A percentile compares a stretch with the other conserved stretches of the same genome.
These are phyloP conservation scores for Proterorhinus semilunaris DNA, from an alignment of 2,113 vertebrate species.

Conservation along the genomic window DNA sequence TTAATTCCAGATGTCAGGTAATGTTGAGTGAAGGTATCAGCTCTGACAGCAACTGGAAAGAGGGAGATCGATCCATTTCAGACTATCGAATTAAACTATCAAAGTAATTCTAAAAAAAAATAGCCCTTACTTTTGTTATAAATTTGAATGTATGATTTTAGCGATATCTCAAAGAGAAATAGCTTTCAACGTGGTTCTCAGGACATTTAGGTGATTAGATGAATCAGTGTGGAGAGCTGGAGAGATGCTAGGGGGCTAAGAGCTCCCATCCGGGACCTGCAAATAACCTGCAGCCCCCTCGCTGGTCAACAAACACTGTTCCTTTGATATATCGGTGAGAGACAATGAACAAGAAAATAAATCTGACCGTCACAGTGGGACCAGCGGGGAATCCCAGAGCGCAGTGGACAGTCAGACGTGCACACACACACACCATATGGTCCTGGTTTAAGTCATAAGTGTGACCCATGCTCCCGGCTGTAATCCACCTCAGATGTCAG, in stretches of 20 bases:
- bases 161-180: conserved; percentile 7
- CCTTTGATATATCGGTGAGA: conserved; percentile 79
- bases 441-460: conserved; percentile 79
- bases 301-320: conserved; percentile 76
- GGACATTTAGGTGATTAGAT: conserved; percentile 17
- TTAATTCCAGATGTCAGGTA: conserved; percentile 14
- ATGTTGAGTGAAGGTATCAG: conserved; percentile 4
- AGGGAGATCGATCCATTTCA: background rate
- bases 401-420: conserved; percentile 45
- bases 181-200: conserved; percentile 33
- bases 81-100: background rate
- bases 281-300: conserved; percentile 73
- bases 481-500: conserved; percentile 82
- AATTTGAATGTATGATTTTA: background rate
- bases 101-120: too few relatives aligned
- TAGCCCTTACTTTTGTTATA: background rate
- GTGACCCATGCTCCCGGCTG: conserved; percentile 75
- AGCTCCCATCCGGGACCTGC: conserved; percentile 61
- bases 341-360: conserved; percentile 80
- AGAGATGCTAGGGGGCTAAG: conserved; percentile 26
- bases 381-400: conserved; percentile 72
- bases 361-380: conserved; percentile 75
- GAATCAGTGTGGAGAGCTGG: conserved; percentile 9
- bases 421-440: conserved; percentile 67
- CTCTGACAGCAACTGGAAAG: background rate